phyloP scores from a whole-genome alignment of 2,113 vertebrate species.

The Marcusenius ussheri region DNA sequence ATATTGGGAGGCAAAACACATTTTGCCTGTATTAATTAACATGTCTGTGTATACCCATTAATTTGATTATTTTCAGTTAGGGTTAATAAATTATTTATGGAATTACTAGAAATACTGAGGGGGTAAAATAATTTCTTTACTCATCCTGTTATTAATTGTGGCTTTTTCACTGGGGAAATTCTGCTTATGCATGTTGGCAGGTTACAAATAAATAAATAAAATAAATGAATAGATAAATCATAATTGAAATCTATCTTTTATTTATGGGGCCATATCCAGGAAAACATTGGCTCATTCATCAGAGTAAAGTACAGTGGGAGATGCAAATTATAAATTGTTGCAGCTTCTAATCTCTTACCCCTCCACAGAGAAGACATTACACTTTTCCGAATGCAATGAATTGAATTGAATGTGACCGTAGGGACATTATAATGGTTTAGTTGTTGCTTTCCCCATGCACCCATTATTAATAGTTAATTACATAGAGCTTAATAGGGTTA shows the following conservation, averaged over 20 bases:
- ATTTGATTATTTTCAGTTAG: neutral
- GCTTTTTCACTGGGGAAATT: neutral
- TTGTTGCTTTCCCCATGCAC: neutral
- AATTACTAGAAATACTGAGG: neutral
- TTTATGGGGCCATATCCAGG: neutral
- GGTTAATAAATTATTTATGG: neutral
- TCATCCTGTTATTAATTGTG: neutral
- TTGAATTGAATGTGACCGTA: neutral
- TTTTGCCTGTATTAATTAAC: neutral
- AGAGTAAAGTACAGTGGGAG: neutral
- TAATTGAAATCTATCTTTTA: neutral
- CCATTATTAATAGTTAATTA: neutral
- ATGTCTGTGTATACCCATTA: neutral
- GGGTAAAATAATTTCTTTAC: neutral
- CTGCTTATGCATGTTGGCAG: neutral
- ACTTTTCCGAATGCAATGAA: neutral
- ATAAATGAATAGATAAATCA: too few relatives aligned
- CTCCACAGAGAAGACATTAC: neutral
- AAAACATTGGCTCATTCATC: neutral
- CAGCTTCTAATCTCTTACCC: neutral
- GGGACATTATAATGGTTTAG: neutral
- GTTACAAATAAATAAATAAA: neutral
- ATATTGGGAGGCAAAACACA: neutral
- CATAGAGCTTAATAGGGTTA: neutral
- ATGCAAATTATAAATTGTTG: neutral